Base-by-base conservation (phyloP, 2,113 vertebrate genomes). In the Grammomys surdaster region DNA sequence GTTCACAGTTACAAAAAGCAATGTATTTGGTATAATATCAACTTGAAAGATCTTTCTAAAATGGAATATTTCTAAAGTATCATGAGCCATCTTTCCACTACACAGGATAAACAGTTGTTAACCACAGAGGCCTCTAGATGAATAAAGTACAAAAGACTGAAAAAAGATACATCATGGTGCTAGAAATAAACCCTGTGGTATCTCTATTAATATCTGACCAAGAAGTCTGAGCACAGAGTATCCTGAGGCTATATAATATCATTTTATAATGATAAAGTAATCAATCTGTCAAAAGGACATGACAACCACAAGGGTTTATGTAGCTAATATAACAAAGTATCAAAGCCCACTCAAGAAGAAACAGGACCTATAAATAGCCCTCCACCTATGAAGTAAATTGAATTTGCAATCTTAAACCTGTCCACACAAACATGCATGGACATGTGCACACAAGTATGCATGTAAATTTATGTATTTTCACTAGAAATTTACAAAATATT, bases 241-340 rank as follows among this genome's bases (percentile, higher is more conserved):
- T 58, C 46, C 16, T 22, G 77, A 16, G 9, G n/a, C 58, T 43
- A 73, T 31, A 36, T 56, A 77, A 46, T 11, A 63, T 75, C 2
- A 91, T 76, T 91, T 94, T 14, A 51, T 87, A 88, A 81, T 72
- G 36, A 86, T 75, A 82, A 91, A 88, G 31, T 14, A n/a, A 31
- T 13, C 26, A 43, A 17, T 40, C 40, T 76, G 13, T 91, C 40
- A 60, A 76, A 82, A 76, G 3, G 43, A 36, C 1, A 24, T 58
- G 63, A n/a, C 13, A 91, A 70, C 51, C 40, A 22, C 60, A 51
- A 90, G 19, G 2, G 10, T 75, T 88, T 75, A 58, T 48, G 17
- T 3, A 65, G 13, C 8, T 46, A 63, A 78, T 72, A 90, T 90
- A 69, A 76, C 24, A 86, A 90, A 93, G 1, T 65, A 51, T 63